Percentiles rank a stretch among this genome's conserved stretches.
Conservation (phyloP, 2,113 vertebrate genomes). For the Rhagologus leucostigma region DNA sequence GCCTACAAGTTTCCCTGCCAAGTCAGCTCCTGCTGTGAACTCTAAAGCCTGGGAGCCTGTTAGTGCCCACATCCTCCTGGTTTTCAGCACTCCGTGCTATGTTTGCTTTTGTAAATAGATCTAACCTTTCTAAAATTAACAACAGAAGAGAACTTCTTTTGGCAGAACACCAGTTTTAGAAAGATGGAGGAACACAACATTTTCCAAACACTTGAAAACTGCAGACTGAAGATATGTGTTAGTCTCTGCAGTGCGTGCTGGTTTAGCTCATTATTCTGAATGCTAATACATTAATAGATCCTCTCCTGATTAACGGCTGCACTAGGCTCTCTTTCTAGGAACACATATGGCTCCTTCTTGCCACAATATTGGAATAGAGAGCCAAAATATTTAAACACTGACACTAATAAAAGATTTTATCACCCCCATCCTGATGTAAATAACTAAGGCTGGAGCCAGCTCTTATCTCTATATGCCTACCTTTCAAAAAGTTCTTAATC, state of each 20-base stretch:
- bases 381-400: conserved; percentile 57
- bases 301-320: conserved; percentile 37
- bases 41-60: not conserved
- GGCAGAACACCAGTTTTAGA: conserved; percentile 23
- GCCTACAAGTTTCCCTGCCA: not conserved
- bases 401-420: conserved; percentile 36
- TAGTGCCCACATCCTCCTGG: not conserved
- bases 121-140: conserved; percentile 62
- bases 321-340: conserved; percentile 42
- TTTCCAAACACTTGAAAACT: conserved; percentile 43
- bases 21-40: not conserved
- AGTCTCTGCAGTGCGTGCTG: conserved; percentile 1
- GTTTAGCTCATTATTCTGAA: conserved; percentile 16
- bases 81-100: not conserved
- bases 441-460: conserved; percentile 32
- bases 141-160: conserved; percentile 14
- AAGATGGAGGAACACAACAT: conserved; percentile 12
- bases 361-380: conserved; percentile 51
- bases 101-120: conserved; percentile 47
- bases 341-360: conserved; percentile 51
- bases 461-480: not conserved
- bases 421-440: conserved; percentile 7
- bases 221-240: not conserved
- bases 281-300: conserved; percentile 52
- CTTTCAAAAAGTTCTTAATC: conserved; percentile 23